Evolutionary conservation across 2,888 invertebrate species (phyloP).

Genomic region (Pollenia griseotomentosa): DNA sequence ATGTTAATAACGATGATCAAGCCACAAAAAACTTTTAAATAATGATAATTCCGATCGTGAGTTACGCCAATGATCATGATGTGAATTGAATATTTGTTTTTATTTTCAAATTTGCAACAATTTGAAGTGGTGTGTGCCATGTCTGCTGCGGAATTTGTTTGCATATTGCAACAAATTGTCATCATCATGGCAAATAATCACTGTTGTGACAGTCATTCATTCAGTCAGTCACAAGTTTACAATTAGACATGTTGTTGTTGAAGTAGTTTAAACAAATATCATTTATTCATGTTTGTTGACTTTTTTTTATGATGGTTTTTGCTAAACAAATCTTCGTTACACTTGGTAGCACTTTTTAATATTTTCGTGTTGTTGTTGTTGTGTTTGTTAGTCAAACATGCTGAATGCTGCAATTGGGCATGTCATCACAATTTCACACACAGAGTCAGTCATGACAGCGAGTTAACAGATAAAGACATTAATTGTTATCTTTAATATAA

Average conservation of each 20-base stretch:
- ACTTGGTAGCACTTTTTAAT: constrained; percentile 50
- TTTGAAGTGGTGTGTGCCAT: background rate
- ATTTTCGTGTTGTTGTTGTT: background rate
- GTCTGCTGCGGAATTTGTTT: constrained; percentile 34
- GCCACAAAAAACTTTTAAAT: background rate
- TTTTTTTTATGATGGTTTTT: background rate
- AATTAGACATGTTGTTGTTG: constrained; percentile 14
- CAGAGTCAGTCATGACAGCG: background rate
- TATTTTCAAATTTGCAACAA: background rate
- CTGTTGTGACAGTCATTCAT: constrained; percentile 6
- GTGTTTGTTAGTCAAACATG: constrained; percentile 15
- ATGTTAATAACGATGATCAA: background rate
- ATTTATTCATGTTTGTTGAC: constrained; percentile 21
- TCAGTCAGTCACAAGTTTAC: background rate
- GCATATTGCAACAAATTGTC: constrained; percentile 57
- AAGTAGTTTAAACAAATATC: constrained; percentile 29
- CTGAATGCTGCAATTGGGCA: constrained; percentile 57
- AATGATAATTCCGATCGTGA: background rate
- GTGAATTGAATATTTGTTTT: background rate
- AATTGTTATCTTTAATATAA: constrained; percentile 38
- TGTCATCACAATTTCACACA: constrained; percentile 50
- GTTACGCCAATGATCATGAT: background rate
- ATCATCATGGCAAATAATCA: constrained; percentile 19
- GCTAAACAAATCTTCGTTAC: constrained; percentile 51
- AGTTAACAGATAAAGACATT: constrained; percentile 25